Conservation (phyloP, 2,888 invertebrate species). For the Drosophila lutescens region DNA sequence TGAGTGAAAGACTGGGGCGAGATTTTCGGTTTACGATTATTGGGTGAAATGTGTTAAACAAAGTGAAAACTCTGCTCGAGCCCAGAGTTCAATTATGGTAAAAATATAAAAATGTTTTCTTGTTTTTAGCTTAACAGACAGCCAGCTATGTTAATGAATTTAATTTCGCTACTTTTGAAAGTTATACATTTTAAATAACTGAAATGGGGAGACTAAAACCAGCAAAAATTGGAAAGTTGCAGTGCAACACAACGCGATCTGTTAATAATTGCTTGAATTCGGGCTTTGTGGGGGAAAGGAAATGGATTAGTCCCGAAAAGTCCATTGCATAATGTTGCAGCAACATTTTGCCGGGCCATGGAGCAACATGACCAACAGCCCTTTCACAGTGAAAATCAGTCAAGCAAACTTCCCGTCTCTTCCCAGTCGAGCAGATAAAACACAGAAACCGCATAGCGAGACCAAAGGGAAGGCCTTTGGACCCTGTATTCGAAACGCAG, state of each 20-base stretch:
- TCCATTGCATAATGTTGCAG: slow-evolving; percentile 16
- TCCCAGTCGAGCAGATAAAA: slow-evolving; percentile 65
- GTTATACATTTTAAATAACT: slow-evolving; percentile 34
- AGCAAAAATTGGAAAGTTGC: slow-evolving; percentile 28
- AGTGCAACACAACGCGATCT: slow-evolving; percentile 9
- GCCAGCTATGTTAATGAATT: slow-evolving; percentile 18
- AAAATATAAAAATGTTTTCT: slow-evolving; percentile 4
- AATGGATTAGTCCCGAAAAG: not conserved
- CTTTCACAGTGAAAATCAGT: slow-evolving; percentile 51
- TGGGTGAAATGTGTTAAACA: slow-evolving; percentile 65
- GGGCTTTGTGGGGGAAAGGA: slow-evolving; percentile 1
- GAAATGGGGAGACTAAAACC: not conserved
- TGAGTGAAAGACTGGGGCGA: slow-evolving; percentile 63
- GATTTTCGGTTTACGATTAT: slow-evolving; percentile 52
- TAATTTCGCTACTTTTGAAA: slow-evolving; percentile 52
- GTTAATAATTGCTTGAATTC: not conserved
- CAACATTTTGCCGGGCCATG: slow-evolving; percentile 29
- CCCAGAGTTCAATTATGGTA: slow-evolving; percentile 36
- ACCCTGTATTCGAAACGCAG: slow-evolving; percentile 6
- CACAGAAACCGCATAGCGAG: slow-evolving; percentile 44
- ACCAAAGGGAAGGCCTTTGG: slow-evolving; percentile 13
- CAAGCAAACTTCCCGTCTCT: slow-evolving; percentile 72
- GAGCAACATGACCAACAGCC: slow-evolving; percentile 19
- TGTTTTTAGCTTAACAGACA: not conserved
- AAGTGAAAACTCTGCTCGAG: slow-evolving; percentile 59